A percentile compares a stretch with the other conserved stretches of the same genome.
Evolutionary conservation across 2,113 vertebrate species (phyloP).

Genomic region (Seriola rivoliana): DNA sequence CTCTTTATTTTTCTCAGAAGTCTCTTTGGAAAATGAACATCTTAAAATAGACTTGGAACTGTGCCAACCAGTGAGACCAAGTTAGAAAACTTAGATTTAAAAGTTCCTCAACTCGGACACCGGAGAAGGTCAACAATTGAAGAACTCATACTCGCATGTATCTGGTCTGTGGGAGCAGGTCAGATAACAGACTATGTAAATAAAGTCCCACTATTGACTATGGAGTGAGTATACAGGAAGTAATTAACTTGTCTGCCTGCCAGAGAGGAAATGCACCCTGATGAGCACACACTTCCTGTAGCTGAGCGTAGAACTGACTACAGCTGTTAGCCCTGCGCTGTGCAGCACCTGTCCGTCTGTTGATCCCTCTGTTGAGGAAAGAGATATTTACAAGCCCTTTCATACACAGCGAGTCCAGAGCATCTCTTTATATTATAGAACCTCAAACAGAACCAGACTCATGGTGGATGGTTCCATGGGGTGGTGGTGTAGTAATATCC

Average conservation of each 20-base stretch:
- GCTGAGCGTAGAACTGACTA: neutral
- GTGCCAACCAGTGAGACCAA: neutral
- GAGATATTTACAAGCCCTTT: too few relatives aligned
- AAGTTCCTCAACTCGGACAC: neutral
- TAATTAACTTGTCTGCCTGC: neutral
- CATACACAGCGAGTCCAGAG: too few relatives aligned
- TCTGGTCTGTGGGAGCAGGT: neutral
- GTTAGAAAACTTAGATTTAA: neutral
- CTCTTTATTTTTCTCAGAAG: too few relatives aligned
- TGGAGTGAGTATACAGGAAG: neutral
- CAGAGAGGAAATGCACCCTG: slow-evolving; percentile 8
- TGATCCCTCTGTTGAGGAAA: too few relatives aligned
- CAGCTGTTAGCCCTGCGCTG: too few relatives aligned
- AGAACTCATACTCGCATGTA: neutral
- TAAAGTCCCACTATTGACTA: neutral
- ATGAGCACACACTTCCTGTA: neutral
- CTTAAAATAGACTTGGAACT: slow-evolving; percentile 4
- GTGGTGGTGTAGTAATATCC: too few relatives aligned
- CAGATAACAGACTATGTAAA: too few relatives aligned
- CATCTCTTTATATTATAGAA: too few relatives aligned
- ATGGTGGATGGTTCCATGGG: too few relatives aligned
- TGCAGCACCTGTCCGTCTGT: too few relatives aligned
- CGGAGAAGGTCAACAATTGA: neutral
- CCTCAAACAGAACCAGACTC: too few relatives aligned
- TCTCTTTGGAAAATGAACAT: neutral